Percentiles rank a stretch among this genome's conserved stretches.
Evolutionary conservation across 2,888 invertebrate species (phyloP).

Genomic region (Cheilosia vernalis): DNA sequence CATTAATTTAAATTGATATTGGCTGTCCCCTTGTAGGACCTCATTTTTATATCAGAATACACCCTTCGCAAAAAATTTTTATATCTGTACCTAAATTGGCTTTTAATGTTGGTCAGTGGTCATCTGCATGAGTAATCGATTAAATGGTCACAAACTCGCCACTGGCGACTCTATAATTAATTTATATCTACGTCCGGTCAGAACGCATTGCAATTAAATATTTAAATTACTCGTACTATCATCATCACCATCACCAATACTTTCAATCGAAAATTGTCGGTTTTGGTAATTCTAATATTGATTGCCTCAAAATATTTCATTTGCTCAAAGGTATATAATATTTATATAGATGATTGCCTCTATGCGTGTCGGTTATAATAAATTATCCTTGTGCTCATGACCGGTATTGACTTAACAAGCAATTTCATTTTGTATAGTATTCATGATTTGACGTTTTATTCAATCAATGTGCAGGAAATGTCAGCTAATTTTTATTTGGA

Average conservation of each 20-base stretch:
- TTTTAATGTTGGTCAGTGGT: background rate
- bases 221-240: background rate
- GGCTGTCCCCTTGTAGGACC: background rate
- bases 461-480: conserved; percentile 2
- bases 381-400: conserved; percentile 53
- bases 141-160: background rate
- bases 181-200: background rate
- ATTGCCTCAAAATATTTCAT: conserved; percentile 35
- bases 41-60: background rate
- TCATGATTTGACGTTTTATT: conserved; percentile 30
- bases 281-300: conserved; percentile 16
- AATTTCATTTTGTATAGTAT: conserved; percentile 28
- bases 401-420: conserved; percentile 51
- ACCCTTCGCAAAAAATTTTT: background rate
- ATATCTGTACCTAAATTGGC: background rate
- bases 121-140: background rate
- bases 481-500: conserved; percentile 29
- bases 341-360: background rate
- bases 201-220: conserved; percentile 32
- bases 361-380: conserved; percentile 28
- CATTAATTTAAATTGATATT: background rate
- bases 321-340: background rate
- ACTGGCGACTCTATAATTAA: background rate
- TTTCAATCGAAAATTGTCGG: conserved; percentile 17
- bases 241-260: conserved; percentile 12